Evolutionary conservation across 2,888 invertebrate species (phyloP), one percentile per base, ranked within the genome.

Genomic region (Campopleginae sp.): DNA sequence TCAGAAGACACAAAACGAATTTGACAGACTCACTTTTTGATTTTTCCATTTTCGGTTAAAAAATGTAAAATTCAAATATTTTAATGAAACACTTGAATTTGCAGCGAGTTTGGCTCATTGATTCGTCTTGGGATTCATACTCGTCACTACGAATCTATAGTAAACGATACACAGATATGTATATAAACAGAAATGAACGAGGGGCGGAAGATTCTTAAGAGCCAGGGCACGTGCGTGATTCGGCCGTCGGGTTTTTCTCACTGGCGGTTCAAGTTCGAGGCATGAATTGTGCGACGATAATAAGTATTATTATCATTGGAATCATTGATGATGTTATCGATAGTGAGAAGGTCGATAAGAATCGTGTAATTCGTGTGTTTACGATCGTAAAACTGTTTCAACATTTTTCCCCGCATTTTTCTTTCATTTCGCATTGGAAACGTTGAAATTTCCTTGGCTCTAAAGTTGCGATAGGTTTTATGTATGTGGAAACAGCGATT

Each of bases 191-290:
- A 77, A 82, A 82, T 71, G 70, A 71, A 81, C 74, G 75, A 82
- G 70, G 70, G 78, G 70, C 78, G 82, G 70, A 85, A 54, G 85
- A 85, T 85, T 82, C 78, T 78, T 78, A 78, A 82, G 79, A 82
- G 76, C 71, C 84, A 80, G 66, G 80, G 84, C 80, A 80, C 84
- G 84, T 84, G 77, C 84, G 82, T 78, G 85, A 75, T 82, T 68
- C 70, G 78, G 78, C 85, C 78, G 83, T 58, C 74, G 79, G 79
- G 38, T 72, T 79, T 48, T 51, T 61, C 68, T 44, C 70, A 17
- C 31, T 17, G 44, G 31, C 44, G 33, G 23, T 65, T 38, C 38
- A 54, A 27, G 63, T 54, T 19, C 54, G 54, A 72, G 38, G 17
- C 38, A 54, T 42, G 23, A 27, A 72, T 71, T 51, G 63, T 63